Conservation (phyloP, 2,113 vertebrate species). For the Tragelaphus scriptus region DNA sequence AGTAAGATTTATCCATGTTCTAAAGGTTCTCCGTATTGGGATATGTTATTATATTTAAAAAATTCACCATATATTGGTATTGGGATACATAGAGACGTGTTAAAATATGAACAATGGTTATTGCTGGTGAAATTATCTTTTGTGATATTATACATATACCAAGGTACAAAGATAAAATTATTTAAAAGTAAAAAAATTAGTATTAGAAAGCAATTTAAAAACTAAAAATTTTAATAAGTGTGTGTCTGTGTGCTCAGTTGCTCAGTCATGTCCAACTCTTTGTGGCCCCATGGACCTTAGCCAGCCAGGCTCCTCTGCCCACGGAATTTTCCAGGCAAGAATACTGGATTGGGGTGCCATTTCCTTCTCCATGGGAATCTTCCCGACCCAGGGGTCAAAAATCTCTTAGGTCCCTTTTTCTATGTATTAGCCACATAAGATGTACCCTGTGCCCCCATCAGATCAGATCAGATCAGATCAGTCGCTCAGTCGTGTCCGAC, state of each 20-base stretch:
- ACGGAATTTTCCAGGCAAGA: neutral
- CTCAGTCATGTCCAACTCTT: neutral
- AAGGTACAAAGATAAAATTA: neutral
- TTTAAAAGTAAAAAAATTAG: neutral
- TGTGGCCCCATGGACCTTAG: neutral
- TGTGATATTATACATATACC: neutral
- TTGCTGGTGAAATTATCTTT: neutral
- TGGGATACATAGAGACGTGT: neutral
- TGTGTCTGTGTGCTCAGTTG: neutral
- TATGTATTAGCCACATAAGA: neutral
- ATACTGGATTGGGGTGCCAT: neutral
- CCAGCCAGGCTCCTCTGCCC: neutral
- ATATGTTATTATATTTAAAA: neutral
- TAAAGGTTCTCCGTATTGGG: neutral
- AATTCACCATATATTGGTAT: neutral
- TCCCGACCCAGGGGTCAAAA: neutral
- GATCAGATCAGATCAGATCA: too few relatives aligned
- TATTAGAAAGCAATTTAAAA: neutral
- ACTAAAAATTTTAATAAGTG: neutral
- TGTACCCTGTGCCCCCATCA: neutral
- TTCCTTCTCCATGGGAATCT: neutral
- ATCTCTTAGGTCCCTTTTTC: neutral
- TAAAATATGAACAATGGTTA: neutral
- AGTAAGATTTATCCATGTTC: neutral
- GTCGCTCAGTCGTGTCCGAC: too few relatives aligned